A percentile compares a stretch with the other conserved stretches of the same genome.
Conservation (phyloP, 2,113 vertebrate genomes). For the Eonycteris spelaea region DNA sequence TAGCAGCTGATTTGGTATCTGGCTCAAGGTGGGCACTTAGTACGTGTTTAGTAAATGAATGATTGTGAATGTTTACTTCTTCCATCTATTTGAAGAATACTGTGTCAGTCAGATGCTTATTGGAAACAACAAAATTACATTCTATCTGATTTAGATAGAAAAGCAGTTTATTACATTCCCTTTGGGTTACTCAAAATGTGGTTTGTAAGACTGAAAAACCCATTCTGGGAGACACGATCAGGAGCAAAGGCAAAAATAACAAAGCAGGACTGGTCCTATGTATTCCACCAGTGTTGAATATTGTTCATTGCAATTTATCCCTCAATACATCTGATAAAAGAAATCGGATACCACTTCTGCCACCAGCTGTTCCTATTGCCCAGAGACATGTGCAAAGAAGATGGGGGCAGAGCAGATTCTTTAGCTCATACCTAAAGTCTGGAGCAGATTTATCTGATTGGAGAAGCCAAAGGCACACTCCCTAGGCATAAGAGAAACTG, state of each 20-base stretch:
- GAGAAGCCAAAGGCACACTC: not conserved
- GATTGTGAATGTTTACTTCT: not conserved
- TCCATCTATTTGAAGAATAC: not conserved
- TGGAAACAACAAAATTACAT: not conserved
- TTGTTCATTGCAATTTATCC: not conserved
- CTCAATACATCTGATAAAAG: not conserved
- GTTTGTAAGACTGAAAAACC: not conserved
- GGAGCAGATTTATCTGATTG: not conserved
- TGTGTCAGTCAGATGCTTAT: not conserved
- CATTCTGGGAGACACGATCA: constrained; percentile 5
- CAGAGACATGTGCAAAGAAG: not conserved
- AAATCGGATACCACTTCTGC: not conserved
- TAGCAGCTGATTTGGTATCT: not conserved
- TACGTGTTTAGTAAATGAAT: not conserved
- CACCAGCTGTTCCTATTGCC: not conserved
- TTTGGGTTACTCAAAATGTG: not conserved
- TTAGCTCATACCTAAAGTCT: constrained; percentile 10
- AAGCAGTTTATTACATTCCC: not conserved
- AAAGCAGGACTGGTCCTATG: not conserved
- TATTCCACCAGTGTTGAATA: not conserved
- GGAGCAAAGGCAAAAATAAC: constrained; percentile 6
- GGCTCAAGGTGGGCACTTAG: not conserved
- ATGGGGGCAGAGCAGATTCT: not conserved
- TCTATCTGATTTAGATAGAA: not conserved
- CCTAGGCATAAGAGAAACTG: not conserved